Percentiles rank a stretch among this genome's conserved stretches.
Conservation (phyloP, 1,140 invertebrate species). For the Drosophila trapezifrons region DNA sequence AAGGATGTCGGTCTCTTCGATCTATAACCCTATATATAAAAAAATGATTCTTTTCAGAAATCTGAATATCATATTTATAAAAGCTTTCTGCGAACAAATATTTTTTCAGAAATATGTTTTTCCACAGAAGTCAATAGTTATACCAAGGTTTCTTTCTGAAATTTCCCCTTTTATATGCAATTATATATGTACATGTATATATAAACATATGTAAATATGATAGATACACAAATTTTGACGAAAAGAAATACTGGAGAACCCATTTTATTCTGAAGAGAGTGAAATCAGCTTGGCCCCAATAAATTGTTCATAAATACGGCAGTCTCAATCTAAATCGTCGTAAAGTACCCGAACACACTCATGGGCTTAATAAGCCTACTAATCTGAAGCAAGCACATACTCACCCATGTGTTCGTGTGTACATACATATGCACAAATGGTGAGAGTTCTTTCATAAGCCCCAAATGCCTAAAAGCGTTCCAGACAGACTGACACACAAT, state of each 20-base stretch:
- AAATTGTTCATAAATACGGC: conserved; percentile 57
- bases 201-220: neutral
- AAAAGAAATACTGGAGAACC: neutral
- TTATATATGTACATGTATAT: too few relatives aligned
- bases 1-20: too few relatives aligned
- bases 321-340: conserved; percentile 44
- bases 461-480: conserved; percentile 39
- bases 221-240: neutral
- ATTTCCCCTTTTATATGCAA: too few relatives aligned
- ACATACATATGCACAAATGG: neutral
- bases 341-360: conserved; percentile 21
- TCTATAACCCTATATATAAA: too few relatives aligned
- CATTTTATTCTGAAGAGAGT: neutral
- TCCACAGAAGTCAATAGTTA: neutral
- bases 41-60: too few relatives aligned
- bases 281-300: conserved; percentile 58
- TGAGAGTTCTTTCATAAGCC: conserved; percentile 37
- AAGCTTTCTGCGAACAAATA: too few relatives aligned
- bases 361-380: conserved; percentile 57
- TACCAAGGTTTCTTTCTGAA: neutral
- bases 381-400: conserved; percentile 43
- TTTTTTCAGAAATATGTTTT: too few relatives aligned
- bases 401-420: neutral
- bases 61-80: too few relatives aligned
- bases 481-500: conserved; percentile 54